Percentiles rank a stretch among this genome's conserved stretches.
Conservation (phyloP, 1,140 invertebrate genomes). For the Chionoecetes opilio region DNA sequence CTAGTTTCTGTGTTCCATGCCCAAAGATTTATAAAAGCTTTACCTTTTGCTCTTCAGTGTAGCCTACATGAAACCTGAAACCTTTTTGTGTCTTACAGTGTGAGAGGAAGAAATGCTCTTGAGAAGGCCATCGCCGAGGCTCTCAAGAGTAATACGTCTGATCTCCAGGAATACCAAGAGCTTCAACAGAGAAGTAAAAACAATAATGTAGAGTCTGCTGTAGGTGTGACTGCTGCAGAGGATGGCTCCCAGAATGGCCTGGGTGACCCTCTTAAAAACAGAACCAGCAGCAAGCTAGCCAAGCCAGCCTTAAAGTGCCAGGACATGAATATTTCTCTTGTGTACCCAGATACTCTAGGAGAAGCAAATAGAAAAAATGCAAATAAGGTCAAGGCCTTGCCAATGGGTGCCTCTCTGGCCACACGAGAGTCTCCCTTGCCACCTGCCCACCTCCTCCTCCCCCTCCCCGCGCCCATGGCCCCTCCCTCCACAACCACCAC, state of each 20-base stretch:
- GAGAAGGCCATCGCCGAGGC: conserved; percentile 73
- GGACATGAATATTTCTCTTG: conserved; percentile 55
- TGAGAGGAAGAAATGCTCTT: conserved; percentile 74
- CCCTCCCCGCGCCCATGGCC: conserved; percentile 3
- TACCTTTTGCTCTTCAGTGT: not conserved
- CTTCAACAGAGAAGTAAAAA: conserved; percentile 30
- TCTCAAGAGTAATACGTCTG: conserved; percentile 42
- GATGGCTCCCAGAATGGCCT: conserved; percentile 55
- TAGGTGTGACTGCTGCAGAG: conserved; percentile 39
- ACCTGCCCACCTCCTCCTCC: not conserved
- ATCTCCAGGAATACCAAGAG: conserved; percentile 50
- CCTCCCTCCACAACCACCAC: conserved; percentile 35
- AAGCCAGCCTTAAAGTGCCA: conserved; percentile 66
- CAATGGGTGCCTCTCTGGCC: conserved; percentile 42
- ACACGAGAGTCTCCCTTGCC: conserved; percentile 35
- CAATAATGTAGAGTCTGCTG: conserved; percentile 35
- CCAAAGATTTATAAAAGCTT: not conserved
- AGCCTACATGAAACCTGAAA: not conserved
- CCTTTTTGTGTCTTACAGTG: conserved; percentile 37
- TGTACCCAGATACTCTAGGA: conserved; percentile 60
- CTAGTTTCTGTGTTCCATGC: not conserved
- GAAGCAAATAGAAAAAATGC: conserved; percentile 48
- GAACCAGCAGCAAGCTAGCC: conserved; percentile 49
- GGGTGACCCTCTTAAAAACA: conserved; percentile 53
- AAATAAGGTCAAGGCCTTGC: conserved; percentile 49